Evolutionary conservation across 2,113 vertebrate species (phyloP), one percentile per base, ranked within the genome.

Genomic region (Limnothrissa miodon): DNA sequence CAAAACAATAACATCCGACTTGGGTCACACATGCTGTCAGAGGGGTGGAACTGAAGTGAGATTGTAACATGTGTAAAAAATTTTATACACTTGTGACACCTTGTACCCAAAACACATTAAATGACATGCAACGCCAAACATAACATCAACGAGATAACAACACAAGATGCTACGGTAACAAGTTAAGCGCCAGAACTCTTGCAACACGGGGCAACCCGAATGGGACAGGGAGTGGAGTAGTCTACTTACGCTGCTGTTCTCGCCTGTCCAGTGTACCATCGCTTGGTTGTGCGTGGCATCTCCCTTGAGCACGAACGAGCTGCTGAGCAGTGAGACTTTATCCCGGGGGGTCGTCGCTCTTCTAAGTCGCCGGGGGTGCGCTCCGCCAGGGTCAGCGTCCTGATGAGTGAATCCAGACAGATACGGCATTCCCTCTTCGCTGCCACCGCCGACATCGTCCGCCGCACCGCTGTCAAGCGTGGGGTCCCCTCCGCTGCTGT

Each of bases 191-290:
- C 29, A 36, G 4, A 74, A 74, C 66, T 74, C 66, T 74, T 11
- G 25, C 66, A 74, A 1, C 13, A 36, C 66, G 21, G 70, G 33
- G 4, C 25, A 59, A 45, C 21, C 7, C 80, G 59, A 3, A 39
- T 66, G 70, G 78, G 39, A 48, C 44, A 6, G 33, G 56, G 44
- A 23, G 66, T 13, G 23, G 36, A 29, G 83, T 44, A 29, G 29
- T 80, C 11, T 92, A 98, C 98, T 99, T 89, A 99, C 98, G 91
- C 98, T 98, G 96, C 98, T 99, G 95, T 98, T 98, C 90, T 98
- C 96, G 80, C 98, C 98, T 33, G 98, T 99, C 98, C 98, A 99
- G 94, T 99, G 97, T 90, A 99, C 98, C 97, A 99, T 99, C 90
- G 97, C 98, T 94, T 99, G 98, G 94, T 99, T 99, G 94, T 99